Evolutionary conservation across 2,113 vertebrate genomes (phyloP).

Genomic region (Cyphotilapia sp.): DNA sequence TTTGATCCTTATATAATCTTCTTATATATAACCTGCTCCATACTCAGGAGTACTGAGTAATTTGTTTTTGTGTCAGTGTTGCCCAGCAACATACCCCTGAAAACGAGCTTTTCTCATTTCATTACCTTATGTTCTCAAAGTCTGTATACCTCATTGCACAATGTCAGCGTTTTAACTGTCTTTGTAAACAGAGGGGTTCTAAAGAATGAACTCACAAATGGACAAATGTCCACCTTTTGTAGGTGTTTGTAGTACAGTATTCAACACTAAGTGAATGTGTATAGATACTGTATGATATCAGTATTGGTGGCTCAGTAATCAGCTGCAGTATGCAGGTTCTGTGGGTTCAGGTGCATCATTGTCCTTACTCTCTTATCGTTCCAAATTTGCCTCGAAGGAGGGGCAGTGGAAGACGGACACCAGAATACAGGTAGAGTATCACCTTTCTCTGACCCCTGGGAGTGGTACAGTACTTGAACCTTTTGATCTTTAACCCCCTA

Average conservation of each 20-base stretch:
- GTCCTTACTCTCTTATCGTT: conserved; percentile 80
- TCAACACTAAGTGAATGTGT: neutral
- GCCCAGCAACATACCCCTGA: neutral
- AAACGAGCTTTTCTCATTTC: neutral
- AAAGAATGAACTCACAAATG: neutral
- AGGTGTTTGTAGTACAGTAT: neutral
- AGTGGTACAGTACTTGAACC: conserved; percentile 15
- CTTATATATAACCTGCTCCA: neutral
- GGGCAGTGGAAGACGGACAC: conserved; percentile 85
- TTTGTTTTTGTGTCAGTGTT: conserved; percentile 1
- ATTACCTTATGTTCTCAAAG: conserved; percentile 2
- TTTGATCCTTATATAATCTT: neutral
- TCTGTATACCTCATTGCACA: neutral
- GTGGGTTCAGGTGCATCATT: conserved; percentile 41
- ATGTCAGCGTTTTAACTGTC: neutral
- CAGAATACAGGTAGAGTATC: conserved; percentile 90
- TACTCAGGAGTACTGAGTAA: neutral
- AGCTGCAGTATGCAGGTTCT: conserved; percentile 44
- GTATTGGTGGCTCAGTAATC: conserved; percentile 18
- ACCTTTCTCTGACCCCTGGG: conserved; percentile 52
- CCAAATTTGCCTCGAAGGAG: conserved; percentile 83
- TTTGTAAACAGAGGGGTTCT: neutral
- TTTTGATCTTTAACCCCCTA: conserved; percentile 7
- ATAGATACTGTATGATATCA: neutral
- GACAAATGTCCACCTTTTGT: neutral